Evolutionary conservation across 2,113 vertebrate species (phyloP), one percentile per base, ranked within the genome.

Genomic region (Corythaeola cristata): DNA sequence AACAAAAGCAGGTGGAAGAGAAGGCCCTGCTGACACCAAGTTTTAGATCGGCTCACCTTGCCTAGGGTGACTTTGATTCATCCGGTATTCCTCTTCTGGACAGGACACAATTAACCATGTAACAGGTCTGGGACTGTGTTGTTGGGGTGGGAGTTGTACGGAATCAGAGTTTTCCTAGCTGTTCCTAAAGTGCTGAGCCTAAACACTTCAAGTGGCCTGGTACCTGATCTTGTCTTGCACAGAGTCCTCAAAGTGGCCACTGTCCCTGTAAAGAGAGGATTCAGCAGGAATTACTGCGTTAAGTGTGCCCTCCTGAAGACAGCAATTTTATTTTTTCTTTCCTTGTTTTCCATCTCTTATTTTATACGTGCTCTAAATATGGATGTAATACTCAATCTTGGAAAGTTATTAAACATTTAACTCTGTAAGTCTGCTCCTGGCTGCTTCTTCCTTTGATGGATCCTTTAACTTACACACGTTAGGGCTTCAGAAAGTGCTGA

Each of bases 351-450:
- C 92, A 30, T 95, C 60, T 82, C 94, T 96, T 96, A 55, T 98
- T 98, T 97, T 97, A 85, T 98, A 96, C 93, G 23, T 96, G 80
- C 91, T 95, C 96, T 95, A 90, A 94, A 95, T 96, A 85, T 75
- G 68, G 96, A 88, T 97, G 81, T 97, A 92, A 96, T 86, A 78
- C 78, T 95, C 53, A 58, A 84, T 90, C 93, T 96, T 97, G 75
- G 69, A 67, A 97, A 95, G 84, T 91, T 95, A 98, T 98, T 98
- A 98, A 98, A 98, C 91, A 47, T 94, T 97, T 93, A 94, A 96
- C 94, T 97, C 97, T 97, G 53, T 98, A 98, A 83, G 73, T 78
- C 72, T 89, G 81, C 67, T 91, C 60, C 81, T 93, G 59, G 39
- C 66, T 79, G 90, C 30, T 89, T 69, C 30, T 39, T 88, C 63